Evolutionary conservation across 2,797 vertebrate species (phyloP).

Genomic region (Erethizon dorsatum): DNA sequence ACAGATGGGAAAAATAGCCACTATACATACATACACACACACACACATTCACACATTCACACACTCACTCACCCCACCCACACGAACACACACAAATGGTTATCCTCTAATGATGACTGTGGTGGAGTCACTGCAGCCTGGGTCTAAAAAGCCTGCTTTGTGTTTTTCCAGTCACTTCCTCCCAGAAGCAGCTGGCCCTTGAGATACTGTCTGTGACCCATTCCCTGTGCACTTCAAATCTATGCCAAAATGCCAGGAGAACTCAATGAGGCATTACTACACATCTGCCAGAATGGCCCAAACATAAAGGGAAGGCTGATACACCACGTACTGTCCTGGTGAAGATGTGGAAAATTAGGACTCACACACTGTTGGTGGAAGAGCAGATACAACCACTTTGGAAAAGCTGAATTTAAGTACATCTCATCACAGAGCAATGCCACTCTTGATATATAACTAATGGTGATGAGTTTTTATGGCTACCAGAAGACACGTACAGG

Average conservation of each 20-base stretch:
- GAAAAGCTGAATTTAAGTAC: background rate
- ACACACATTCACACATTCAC: background rate
- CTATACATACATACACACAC: background rate
- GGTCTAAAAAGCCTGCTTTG: background rate
- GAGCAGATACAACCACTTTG: background rate
- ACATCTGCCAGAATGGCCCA: background rate
- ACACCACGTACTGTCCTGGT: background rate
- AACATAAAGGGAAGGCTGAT: background rate
- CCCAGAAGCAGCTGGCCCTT: background rate
- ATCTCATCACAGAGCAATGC: background rate
- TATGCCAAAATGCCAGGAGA: background rate
- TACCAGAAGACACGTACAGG: background rate
- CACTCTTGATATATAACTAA: background rate
- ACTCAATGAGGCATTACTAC: conserved; percentile 21
- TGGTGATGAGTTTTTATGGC: background rate
- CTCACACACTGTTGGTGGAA: background rate
- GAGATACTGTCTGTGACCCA: background rate
- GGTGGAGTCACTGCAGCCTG: background rate
- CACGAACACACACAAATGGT: background rate
- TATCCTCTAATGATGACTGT: background rate
- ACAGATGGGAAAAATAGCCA: background rate
- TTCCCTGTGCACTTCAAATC: background rate
- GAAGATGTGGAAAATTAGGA: background rate
- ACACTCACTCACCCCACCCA: no score
- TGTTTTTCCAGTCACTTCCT: background rate